Evolutionary conservation across 2,113 vertebrate species (phyloP).

Genomic region (Neofelis nebulosa): DNA sequence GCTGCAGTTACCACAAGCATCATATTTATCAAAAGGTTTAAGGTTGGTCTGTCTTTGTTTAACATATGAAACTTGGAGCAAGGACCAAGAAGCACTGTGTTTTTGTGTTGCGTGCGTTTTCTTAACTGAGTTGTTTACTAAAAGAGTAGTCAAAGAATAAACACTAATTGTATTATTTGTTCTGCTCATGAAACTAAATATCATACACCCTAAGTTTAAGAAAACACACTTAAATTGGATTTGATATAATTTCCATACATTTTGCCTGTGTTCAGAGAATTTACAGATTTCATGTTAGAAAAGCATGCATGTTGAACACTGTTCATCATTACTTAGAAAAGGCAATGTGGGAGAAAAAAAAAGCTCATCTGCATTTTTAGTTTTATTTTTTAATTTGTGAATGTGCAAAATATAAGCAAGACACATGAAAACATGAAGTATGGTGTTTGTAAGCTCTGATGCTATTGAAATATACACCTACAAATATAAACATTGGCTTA

Average conservation of each 20-base stretch:
- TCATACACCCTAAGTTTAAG: conserved; percentile 64
- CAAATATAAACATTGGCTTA: neutral
- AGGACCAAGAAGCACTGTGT: conserved; percentile 59
- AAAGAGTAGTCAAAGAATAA: conserved; percentile 78
- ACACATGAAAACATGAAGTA: conserved; percentile 17
- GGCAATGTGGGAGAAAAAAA: conserved; percentile 18
- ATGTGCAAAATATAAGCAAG: conserved; percentile 38
- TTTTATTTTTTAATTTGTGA: conserved; percentile 64
- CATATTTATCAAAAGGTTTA: conserved; percentile 87
- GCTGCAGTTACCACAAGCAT: conserved; percentile 84
- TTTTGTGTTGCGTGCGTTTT: conserved; percentile 38
- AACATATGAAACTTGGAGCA: conserved; percentile 77
- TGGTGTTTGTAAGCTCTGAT: conserved; percentile 33
- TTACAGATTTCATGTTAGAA: conserved; percentile 60
- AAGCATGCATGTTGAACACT: conserved; percentile 12
- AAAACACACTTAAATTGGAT: conserved; percentile 64
- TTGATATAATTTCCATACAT: conserved; percentile 69
- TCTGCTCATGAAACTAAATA: conserved; percentile 74
- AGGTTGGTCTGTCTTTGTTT: conserved; percentile 86
- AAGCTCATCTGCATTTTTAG: neutral
- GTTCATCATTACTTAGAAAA: conserved; percentile 62
- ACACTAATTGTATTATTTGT: conserved; percentile 76
- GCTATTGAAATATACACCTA: neutral
- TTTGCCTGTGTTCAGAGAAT: conserved; percentile 63
- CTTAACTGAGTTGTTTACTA: conserved; percentile 71